Percentiles rank a stretch among this genome's conserved stretches.
Evolutionary conservation across 2,888 invertebrate genomes (phyloP).

Genomic region (Tortrix viridana): DNA sequence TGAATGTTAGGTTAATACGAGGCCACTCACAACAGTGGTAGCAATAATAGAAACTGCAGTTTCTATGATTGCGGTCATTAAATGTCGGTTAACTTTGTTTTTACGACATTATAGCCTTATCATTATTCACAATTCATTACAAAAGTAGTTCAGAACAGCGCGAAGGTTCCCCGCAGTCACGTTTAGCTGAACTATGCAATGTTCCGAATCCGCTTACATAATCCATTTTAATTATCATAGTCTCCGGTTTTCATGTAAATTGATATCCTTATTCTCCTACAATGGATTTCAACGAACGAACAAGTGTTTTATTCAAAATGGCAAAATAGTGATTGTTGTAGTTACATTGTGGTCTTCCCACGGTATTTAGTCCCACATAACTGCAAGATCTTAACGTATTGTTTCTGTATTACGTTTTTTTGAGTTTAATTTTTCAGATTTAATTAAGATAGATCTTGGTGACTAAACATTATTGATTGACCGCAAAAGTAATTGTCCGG

Average conservation of each 20-base stretch:
- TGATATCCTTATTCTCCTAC: slow-evolving; percentile 50
- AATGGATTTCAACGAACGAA: slow-evolving; percentile 9
- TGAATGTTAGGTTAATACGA: too few relatives aligned
- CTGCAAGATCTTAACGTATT: too few relatives aligned
- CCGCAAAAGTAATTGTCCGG: too few relatives aligned
- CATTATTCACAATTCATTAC: neutral
- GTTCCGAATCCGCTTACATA: slow-evolving; percentile 67
- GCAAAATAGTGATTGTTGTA: slow-evolving; percentile 6
- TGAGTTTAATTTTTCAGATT: too few relatives aligned
- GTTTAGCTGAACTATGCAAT: slow-evolving; percentile 47
- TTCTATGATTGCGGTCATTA: slow-evolving; percentile 23
- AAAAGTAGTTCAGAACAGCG: slow-evolving; percentile 2
- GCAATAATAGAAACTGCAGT: neutral
- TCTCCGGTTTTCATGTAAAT: slow-evolving; percentile 58
- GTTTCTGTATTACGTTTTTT: too few relatives aligned
- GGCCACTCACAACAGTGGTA: neutral
- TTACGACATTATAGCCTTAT: slow-evolving; percentile 11
- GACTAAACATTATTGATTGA: too few relatives aligned
- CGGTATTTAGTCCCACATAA: slow-evolving; percentile 2
- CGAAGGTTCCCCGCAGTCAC: slow-evolving; percentile 48
- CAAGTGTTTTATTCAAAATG: slow-evolving; percentile 20
- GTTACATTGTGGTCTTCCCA: slow-evolving; percentile 19
- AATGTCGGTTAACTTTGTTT: slow-evolving; percentile 15
- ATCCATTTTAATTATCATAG: slow-evolving; percentile 58
- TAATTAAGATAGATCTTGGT: too few relatives aligned